phyloP scores from a whole-genome alignment of 2,113 vertebrate genomes.

The Capreolus pygargus region DNA sequence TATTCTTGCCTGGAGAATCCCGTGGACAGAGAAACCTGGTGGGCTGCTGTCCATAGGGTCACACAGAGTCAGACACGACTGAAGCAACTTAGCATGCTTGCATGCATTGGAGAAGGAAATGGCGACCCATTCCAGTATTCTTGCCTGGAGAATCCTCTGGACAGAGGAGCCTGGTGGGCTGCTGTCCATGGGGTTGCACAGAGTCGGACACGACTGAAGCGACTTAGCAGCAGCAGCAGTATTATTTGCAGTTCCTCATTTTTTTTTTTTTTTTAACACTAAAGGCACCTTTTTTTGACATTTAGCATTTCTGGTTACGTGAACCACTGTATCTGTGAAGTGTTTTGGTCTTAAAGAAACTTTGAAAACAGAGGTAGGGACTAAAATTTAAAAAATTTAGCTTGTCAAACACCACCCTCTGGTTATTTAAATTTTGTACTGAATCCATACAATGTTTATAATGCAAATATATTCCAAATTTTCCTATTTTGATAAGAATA shows the following conservation, averaged over 20 bases:
- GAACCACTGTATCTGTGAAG: slow-evolving; percentile 18
- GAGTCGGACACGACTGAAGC: background rate
- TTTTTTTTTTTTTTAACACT: background rate
- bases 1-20: background rate
- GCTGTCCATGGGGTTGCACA: background rate
- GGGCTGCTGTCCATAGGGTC: background rate
- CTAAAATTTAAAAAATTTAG: slow-evolving; percentile 25
- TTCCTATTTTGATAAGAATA: slow-evolving; percentile 9
- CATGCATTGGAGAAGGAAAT: background rate
- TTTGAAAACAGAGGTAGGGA: slow-evolving; percentile 61
- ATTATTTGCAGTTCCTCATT: background rate
- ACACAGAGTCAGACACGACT: background rate
- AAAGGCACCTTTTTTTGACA: background rate
- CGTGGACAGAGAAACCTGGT: background rate
- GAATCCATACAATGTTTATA: background rate
- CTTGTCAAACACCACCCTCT: background rate
- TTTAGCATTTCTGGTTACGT: slow-evolving; percentile 54
- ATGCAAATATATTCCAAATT: background rate
- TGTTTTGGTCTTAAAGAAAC: slow-evolving; percentile 48
- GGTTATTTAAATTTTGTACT: slow-evolving; percentile 24
- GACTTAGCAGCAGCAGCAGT: background rate
- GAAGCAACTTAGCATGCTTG: background rate
- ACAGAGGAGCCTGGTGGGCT: background rate
- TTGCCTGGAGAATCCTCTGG: background rate
- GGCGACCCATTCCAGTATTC: background rate